Conservation (phyloP, 1,140 invertebrate genomes). For the Aricia agestis region DNA sequence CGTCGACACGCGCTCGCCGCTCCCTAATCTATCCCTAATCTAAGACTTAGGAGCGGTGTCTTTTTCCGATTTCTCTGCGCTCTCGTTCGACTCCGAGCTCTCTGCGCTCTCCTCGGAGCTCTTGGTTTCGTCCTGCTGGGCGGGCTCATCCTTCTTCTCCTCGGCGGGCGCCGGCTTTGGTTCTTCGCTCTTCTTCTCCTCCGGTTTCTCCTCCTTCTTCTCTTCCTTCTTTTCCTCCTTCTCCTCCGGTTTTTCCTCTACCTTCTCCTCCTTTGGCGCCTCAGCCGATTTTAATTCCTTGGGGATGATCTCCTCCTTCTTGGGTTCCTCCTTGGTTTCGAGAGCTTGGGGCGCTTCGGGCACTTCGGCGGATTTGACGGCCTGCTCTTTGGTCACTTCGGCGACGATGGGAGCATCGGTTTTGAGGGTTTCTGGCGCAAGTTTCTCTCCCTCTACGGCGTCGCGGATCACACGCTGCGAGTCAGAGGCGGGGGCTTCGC, state of each 20-base stretch:
- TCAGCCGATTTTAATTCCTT: constrained; percentile 35
- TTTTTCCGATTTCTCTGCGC: constrained; percentile 43
- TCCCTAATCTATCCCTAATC: constrained; percentile 39
- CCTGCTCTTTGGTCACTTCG: constrained; percentile 24
- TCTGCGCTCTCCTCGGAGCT: constrained; percentile 55
- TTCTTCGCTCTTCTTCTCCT: constrained; percentile 22
- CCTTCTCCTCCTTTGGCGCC: constrained; percentile 30
- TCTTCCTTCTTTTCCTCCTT: constrained; percentile 31
- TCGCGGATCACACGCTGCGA: constrained; percentile 54
- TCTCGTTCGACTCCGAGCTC: constrained; percentile 44
- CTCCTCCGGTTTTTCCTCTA: constrained; percentile 27
- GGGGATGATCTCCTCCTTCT: constrained; percentile 9
- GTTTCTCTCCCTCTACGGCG: constrained; percentile 47
- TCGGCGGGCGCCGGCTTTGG: constrained; percentile 7
- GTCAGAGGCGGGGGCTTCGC: constrained; percentile 34
- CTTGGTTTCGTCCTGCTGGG: constrained; percentile 36
- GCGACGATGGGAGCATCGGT: constrained; percentile 24
- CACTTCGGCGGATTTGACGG: constrained; percentile 20
- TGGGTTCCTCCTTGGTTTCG: constrained; percentile 16
- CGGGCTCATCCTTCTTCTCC: constrained; percentile 32
- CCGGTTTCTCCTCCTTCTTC: constrained; percentile 25
- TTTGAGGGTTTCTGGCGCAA: constrained; percentile 32
- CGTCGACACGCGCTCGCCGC: constrained; percentile 69
- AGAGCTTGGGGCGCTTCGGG: not conserved
- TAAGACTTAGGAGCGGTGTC: constrained; percentile 46